These are phyloP conservation scores for Lutraria rhynchaena DNA, from an alignment of 1,140 invertebrate species.

Conservation along the genomic window DNA sequence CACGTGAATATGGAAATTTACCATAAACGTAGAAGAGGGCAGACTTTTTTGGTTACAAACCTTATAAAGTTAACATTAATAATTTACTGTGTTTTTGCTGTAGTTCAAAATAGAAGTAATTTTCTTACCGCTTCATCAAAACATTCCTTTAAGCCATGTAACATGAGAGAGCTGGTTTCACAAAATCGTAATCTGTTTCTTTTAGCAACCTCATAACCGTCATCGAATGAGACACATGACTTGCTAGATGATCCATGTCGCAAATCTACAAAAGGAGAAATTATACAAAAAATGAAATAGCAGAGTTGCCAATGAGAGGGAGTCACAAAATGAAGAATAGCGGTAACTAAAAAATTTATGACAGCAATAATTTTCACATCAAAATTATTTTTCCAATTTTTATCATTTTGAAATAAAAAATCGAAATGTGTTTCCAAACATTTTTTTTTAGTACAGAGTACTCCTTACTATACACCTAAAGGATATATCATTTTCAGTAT, in stretches of 20 bases:
- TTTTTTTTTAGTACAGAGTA: no score
- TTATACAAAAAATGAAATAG: no score
- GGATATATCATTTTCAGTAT: no score
- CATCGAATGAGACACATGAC: constrained; percentile 96
- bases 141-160: constrained; percentile 78
- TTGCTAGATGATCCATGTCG: constrained; percentile 96
- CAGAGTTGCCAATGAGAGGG: no score
- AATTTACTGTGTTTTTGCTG: no score
- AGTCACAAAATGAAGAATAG: not conserved
- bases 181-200: constrained; percentile 58
- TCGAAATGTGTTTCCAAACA: no score
- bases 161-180: constrained; percentile 86
- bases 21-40: no score
- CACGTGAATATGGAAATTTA: no score
- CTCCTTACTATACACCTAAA: no score
- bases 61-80: no score
- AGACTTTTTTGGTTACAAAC: no score
- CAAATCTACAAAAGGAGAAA: constrained; percentile 87
- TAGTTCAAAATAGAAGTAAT: no score
- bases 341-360: not conserved
- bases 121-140: constrained; percentile 77
- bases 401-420: not conserved
- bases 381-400: not conserved
- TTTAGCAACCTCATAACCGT: constrained; percentile 72
- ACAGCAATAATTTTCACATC: not conserved